Evolutionary conservation across 1,140 invertebrate species (phyloP).

Genomic region (Psilanteris sp.): DNA sequence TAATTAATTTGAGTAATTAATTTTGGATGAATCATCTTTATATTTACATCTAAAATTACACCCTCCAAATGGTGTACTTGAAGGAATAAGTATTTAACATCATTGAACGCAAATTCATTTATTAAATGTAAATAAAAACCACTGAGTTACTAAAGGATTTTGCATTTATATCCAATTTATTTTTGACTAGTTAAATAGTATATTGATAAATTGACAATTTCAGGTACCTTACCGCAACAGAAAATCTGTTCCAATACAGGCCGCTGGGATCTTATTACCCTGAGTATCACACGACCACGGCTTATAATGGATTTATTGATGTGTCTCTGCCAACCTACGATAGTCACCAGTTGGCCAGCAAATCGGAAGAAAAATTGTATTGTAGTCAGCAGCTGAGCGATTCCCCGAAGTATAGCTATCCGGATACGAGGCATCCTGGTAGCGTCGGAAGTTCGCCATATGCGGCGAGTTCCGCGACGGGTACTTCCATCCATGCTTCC

Average conservation of each 20-base stretch:
- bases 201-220: no score
- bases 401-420: conserved; percentile 76
- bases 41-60: no score
- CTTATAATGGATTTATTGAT: conserved; percentile 82
- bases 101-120: no score
- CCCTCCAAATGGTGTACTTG: no score
- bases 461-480: conserved; percentile 74
- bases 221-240: conserved; percentile 85
- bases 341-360: conserved; percentile 78
- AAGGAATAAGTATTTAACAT: no score
- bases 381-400: conserved; percentile 81
- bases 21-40: no score
- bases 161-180: not conserved
- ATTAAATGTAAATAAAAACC: no score
- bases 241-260: conserved; percentile 93
- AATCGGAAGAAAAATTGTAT: conserved; percentile 83
- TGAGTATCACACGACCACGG: conserved; percentile 84
- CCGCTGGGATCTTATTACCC: conserved; percentile 88
- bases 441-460: conserved; percentile 77
- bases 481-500: conserved; percentile 71
- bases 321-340: conserved; percentile 80
- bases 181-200: no score
- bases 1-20: no score
- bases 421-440: conserved; percentile 79
- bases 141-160: no score